Evolutionary conservation across 2,113 vertebrate genomes (phyloP).

Genomic region (Mormyrus lacerda): DNA sequence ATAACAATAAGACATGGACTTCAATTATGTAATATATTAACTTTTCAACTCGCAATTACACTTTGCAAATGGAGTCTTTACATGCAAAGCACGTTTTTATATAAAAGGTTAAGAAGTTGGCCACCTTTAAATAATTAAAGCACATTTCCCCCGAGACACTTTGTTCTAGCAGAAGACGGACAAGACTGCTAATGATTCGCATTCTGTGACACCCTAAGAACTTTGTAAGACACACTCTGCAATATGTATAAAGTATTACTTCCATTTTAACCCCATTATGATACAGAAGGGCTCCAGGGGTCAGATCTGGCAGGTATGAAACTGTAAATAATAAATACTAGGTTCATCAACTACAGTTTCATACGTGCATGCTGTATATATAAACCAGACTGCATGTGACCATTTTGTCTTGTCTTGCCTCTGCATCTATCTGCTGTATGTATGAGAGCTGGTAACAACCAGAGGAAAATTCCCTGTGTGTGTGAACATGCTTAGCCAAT

Average conservation of each 20-base stretch:
- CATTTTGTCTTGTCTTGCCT: background rate
- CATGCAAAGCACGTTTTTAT: background rate
- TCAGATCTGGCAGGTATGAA: background rate
- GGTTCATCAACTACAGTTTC: background rate
- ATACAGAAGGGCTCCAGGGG: background rate
- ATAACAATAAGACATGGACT: background rate
- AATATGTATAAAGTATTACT: background rate
- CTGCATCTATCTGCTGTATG: background rate
- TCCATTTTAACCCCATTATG: background rate
- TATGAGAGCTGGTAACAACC: background rate
- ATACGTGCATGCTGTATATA: background rate
- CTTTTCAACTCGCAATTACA: background rate
- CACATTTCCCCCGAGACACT: background rate
- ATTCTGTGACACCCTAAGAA: background rate
- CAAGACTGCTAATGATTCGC: background rate
- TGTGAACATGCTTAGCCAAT: background rate
- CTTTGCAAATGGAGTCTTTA: background rate
- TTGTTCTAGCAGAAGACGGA: background rate
- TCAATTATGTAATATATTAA: background rate
- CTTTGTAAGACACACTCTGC: background rate
- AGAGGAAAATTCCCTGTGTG: background rate
- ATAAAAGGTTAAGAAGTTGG: background rate
- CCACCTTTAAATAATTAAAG: background rate
- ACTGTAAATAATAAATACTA: background rate
- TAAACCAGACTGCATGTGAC: background rate